These are phyloP conservation scores for Poeciliopsis retropinna DNA, from an alignment of 2,113 vertebrate genomes.

Conservation along the genomic window DNA sequence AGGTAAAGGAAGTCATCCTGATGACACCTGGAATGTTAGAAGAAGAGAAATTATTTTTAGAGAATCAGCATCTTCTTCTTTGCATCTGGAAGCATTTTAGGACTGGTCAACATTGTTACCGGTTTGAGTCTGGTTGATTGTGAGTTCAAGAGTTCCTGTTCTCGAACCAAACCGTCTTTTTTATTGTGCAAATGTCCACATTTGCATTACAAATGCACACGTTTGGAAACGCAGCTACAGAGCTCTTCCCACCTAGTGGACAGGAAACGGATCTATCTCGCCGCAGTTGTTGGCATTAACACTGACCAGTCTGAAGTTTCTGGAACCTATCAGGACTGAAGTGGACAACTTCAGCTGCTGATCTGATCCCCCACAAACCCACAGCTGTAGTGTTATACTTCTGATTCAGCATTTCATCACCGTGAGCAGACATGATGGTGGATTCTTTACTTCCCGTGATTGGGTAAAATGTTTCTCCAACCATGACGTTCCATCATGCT, in stretches of 20 bases:
- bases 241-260: no score
- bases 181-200: no score
- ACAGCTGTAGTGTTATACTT: not conserved
- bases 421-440: not conserved
- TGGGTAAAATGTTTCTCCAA: not conserved
- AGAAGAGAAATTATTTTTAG: not conserved
- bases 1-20: not conserved
- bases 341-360: not conserved
- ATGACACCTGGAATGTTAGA: not conserved
- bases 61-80: not conserved
- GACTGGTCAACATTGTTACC: not conserved
- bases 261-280: no score
- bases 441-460: not conserved
- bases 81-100: not conserved
- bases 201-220: no score
- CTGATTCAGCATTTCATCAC: not conserved
- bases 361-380: not conserved
- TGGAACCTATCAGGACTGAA: not conserved
- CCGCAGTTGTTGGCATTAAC: no score
- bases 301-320: not conserved
- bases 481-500: not conserved
- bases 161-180: not conserved
- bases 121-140: not conserved
- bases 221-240: no score
- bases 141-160: not conserved